These are phyloP conservation scores for Pachyramphus minor DNA, from an alignment of 2,113 vertebrate species.

Conservation along the genomic window DNA sequence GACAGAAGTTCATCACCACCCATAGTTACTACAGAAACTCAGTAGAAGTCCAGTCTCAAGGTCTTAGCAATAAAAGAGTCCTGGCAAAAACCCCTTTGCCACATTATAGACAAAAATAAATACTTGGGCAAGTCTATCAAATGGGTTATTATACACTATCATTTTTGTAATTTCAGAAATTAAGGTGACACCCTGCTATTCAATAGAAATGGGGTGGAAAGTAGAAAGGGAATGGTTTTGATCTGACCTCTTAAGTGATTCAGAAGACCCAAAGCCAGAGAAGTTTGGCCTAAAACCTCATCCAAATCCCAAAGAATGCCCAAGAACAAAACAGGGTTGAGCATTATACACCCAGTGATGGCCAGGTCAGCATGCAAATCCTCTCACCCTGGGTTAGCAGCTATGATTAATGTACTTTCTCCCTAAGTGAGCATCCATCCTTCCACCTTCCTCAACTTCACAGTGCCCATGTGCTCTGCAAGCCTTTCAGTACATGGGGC, in stretches of 20 bases:
- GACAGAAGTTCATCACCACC: not conserved
- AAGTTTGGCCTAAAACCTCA: not conserved
- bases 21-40: not conserved
- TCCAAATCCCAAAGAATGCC: not conserved
- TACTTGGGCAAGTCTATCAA: not conserved
- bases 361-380: not conserved
- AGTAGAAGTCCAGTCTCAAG: not conserved
- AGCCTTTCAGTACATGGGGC: not conserved
- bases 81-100: not conserved
- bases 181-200: not conserved
- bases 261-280: not conserved
- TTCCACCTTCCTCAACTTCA: not conserved
- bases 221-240: not conserved
- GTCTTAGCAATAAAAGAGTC: not conserved
- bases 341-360: not conserved
- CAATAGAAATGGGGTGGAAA: not conserved
- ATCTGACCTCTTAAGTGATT: not conserved
- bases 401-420: rapidly evolving
- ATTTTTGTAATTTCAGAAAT: not conserved
- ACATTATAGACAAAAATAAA: not conserved
- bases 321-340: not conserved
- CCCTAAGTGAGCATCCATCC: not conserved
- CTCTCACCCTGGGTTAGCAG: not conserved
- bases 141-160: not conserved
- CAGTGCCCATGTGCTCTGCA: not conserved